These are phyloP conservation scores for Brachionus paranguensis DNA, from an alignment of 1,140 invertebrate species.

Conservation along the genomic window DNA sequence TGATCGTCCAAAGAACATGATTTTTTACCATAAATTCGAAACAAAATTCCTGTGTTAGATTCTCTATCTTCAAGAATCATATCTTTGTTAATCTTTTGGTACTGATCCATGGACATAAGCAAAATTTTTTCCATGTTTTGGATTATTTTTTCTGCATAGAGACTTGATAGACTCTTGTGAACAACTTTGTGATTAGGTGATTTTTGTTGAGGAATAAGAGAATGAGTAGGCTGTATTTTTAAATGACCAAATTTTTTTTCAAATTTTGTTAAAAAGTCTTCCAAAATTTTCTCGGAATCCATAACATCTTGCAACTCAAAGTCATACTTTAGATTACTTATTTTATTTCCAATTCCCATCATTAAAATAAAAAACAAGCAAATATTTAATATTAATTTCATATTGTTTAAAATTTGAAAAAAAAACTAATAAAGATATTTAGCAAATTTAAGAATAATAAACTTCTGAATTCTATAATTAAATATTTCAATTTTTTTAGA, in stretches of 20 bases:
- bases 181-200: not conserved
- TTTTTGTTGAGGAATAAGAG: not conserved
- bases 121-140: not conserved
- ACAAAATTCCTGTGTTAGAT: not conserved
- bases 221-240: not conserved
- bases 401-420: not conserved
- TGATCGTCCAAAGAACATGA: not conserved
- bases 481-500: not conserved
- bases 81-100: not conserved
- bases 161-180: not conserved
- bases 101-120: not conserved
- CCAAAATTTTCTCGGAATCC: not conserved
- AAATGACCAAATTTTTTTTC: not conserved
- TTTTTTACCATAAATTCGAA: not conserved
- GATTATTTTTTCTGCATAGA: not conserved
- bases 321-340: not conserved
- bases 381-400: not conserved
- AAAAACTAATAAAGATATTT: not conserved
- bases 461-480: not conserved
- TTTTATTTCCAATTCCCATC: not conserved
- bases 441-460: not conserved
- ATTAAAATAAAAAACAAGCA: not conserved
- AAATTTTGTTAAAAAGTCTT: not conserved
- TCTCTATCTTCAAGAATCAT: not conserved
- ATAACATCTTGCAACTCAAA: not conserved